A percentile compares a stretch with the other conserved stretches of the same genome.
These are phyloP conservation scores for Ctena decussata DNA, from an alignment of 2,888 invertebrate species.

Conservation along the genomic window DNA sequence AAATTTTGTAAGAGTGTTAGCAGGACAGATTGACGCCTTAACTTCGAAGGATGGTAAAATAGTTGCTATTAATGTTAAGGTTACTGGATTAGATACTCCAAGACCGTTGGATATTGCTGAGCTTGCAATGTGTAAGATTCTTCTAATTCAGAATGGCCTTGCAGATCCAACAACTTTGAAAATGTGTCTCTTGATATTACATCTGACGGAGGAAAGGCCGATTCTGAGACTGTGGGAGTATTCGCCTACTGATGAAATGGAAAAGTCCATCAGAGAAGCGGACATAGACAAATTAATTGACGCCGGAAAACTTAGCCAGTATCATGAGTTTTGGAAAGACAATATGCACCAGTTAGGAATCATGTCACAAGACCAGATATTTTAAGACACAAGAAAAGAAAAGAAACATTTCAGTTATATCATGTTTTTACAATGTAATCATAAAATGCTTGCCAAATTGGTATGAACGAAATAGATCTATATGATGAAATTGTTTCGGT, in stretches of 20 bases:
- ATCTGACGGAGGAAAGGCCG: constrained; percentile 75
- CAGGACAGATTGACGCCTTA: constrained; percentile 76
- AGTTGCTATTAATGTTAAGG: constrained; percentile 75
- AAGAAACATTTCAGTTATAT: too few species aligned
- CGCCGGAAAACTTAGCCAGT: constrained; percentile 76
- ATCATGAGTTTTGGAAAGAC: constrained; percentile 78
- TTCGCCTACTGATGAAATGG: constrained; percentile 77
- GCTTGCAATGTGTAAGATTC: constrained; percentile 78
- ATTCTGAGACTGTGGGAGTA: constrained; percentile 80
- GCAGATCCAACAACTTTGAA: constrained; percentile 70
- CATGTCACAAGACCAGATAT: constrained; percentile 43
- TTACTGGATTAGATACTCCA: constrained; percentile 78
- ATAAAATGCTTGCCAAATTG: too few species aligned
- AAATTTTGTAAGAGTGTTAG: constrained; percentile 76
- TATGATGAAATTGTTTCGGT: too few species aligned
- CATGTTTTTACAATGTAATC: too few species aligned
- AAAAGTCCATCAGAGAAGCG: constrained; percentile 73
- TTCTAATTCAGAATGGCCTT: constrained; percentile 79
- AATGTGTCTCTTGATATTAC: constrained; percentile 74
- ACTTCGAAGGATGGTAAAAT: constrained; percentile 70
- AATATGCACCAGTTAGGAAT: constrained; percentile 68
- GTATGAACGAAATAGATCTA: too few species aligned
- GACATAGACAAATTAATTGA: constrained; percentile 81
- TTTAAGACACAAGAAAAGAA: too few species aligned
- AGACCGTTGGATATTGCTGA: constrained; percentile 79